A percentile compares a stretch with the other conserved stretches of the same genome.
Conservation (phyloP, 2,888 invertebrate genomes). For the Chirona hameri region DNA sequence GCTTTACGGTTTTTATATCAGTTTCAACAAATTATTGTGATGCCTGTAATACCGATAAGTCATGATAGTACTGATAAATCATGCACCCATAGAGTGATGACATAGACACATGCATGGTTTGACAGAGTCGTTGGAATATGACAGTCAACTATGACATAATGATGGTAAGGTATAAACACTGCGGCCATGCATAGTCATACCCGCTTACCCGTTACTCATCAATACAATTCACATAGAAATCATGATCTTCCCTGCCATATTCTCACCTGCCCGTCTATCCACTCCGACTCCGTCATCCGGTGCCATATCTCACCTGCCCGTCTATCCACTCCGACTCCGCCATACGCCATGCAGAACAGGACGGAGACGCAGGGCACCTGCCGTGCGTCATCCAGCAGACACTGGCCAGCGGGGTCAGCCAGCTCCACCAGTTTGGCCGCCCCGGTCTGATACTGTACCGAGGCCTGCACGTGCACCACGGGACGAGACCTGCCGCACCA, state of each 20-base stretch:
- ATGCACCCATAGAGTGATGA: no score
- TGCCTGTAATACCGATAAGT: no score
- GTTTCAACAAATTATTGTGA: no score
- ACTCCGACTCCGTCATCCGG: conserved; percentile 38
- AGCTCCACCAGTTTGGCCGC: conserved; percentile 37
- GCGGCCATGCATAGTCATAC: no score
- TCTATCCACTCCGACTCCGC: conserved; percentile 35
- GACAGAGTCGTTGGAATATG: no score
- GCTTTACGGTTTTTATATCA: no score
- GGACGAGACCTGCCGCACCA: conserved; percentile 37
- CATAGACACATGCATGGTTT: no score
- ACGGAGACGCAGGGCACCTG: conserved; percentile 37
- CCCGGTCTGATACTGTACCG: conserved; percentile 35
- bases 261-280: conserved; percentile 31
- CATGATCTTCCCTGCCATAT: conserved; percentile 8
- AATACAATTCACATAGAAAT: no score
- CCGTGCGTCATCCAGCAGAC: conserved; percentile 31
- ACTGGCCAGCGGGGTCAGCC: background rate
- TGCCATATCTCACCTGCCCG: conserved; percentile 31
- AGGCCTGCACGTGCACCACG: conserved; percentile 37
- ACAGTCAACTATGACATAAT: no score
- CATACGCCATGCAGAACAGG: conserved; percentile 38
- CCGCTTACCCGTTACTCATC: no score
- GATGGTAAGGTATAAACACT: no score
- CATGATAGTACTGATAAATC: no score